Evolutionary conservation across 1,140 invertebrate genomes (phyloP), one percentile per base, ranked within the genome.

Genomic region (Scaptomyza graminum): DNA sequence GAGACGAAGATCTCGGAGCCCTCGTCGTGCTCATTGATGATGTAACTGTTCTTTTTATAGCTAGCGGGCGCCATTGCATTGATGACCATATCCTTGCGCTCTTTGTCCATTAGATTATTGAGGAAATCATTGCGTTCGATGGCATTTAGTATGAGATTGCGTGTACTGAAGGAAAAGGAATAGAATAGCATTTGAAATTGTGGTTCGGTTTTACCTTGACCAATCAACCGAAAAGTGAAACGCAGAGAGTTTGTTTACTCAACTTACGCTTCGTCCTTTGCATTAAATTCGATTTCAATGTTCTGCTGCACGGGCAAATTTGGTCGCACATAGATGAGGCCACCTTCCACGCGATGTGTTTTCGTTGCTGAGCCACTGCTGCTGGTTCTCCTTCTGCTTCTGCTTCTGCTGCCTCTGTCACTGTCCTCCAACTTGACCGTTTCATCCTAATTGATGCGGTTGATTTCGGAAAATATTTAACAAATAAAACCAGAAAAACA

Each of bases 91-190:
- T 94, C 92, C 39, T 97, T 93, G 90, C 98, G 96, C 44, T 95
- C 95, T 11, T 95, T 94, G 74, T 98, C 97, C 94, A 94, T 94
- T 69, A 99, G 93, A 92, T 99, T 98, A 81, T 96, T 96, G 71
- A 99, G 94, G 92, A 99, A 99, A 90, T 98, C 97, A 91, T 99
- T 99, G 49, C 95, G 95, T 90, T 96, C 94, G 52, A 99, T 92
- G 25, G 94, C 94, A 69, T 91, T 92, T 69, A 91, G 93, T 70
- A 94, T 94, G 87, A 93, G 92, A 79, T 92, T 91, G 31, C 90
- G 79, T 61, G 93, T 93, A 73, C 93, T 94, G 1, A 68, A 13
- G 37, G 56, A 11, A 22, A 41, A 44, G 68, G 22, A 22, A 22
- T 1, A 18, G 31, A 34, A n/a, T 9, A 6, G 47, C 7, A 4